Percentiles rank a stretch among this genome's conserved stretches.
Evolutionary conservation across 2,888 invertebrate genomes (phyloP).

Genomic region (Metopia argyrocephala): DNA sequence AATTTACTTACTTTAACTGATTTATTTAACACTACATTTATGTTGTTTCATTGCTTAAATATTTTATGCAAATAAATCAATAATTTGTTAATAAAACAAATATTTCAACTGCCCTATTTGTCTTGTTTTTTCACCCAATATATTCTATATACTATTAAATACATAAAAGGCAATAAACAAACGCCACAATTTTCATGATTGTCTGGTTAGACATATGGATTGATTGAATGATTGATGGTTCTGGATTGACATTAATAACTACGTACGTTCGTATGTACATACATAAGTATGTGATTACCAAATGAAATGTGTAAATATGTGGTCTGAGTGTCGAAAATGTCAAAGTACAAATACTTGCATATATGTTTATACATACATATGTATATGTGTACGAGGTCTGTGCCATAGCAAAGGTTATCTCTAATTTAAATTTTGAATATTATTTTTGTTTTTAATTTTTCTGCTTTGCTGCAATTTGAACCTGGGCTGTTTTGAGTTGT

Average conservation of each 20-base stretch:
- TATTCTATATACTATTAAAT: constrained; percentile 8
- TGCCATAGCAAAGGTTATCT: too few species aligned
- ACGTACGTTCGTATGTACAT: not conserved
- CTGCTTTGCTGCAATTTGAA: too few species aligned
- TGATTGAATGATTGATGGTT: constrained; percentile 53
- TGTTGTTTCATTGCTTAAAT: too few species aligned
- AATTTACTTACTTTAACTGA: not conserved
- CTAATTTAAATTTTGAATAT: too few species aligned
- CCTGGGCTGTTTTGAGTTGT: too few species aligned
- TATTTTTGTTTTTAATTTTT: too few species aligned
- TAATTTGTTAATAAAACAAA: constrained; percentile 39
- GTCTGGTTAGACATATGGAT: constrained; percentile 28
- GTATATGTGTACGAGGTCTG: too few species aligned
- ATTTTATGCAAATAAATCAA: constrained; percentile 18
- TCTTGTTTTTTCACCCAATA: not conserved
- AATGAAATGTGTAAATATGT: too few species aligned
- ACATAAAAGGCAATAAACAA: constrained; percentile 34
- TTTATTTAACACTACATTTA: not conserved
- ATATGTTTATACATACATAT: too few species aligned
- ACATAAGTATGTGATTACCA: not conserved
- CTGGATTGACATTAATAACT: not conserved
- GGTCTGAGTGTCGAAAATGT: not conserved
- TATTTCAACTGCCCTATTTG: constrained; percentile 14
- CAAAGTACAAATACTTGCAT: too few species aligned
- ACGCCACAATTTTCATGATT: constrained; percentile 39